phyloP scores from a whole-genome alignment of 1,140 invertebrate genomes.

The Euura saliciscinereae region DNA sequence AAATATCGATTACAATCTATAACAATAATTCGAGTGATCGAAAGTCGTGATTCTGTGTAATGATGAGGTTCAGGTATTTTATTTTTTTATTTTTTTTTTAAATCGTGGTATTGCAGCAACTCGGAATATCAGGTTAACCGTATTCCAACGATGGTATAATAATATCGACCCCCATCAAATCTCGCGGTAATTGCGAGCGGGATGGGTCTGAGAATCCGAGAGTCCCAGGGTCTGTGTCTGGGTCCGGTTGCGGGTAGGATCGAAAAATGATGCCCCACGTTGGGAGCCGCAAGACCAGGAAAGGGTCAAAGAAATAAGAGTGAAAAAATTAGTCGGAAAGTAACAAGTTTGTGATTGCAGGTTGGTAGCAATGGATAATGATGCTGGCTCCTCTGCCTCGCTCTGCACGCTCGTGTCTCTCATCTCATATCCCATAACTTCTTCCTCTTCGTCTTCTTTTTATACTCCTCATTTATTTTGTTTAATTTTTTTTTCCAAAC shows the following conservation, averaged over 20 bases:
- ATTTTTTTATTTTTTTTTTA: no score
- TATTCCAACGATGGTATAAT: background rate
- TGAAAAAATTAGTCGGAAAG: slow-evolving; percentile 42
- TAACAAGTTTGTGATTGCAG: slow-evolving; percentile 49
- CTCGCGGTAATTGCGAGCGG: background rate
- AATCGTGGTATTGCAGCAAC: no score
- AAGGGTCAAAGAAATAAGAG: slow-evolving; percentile 30
- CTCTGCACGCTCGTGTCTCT: background rate
- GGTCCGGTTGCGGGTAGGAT: no score
- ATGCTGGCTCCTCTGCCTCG: slow-evolving; percentile 1
- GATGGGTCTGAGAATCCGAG: background rate
- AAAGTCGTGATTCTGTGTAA: no score
- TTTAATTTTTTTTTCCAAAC: no score
- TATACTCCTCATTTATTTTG: no score
- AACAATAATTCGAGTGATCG: no score
- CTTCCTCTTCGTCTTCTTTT: no score
- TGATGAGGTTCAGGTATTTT: no score
- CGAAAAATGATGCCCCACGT: background rate
- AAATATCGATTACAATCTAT: no score
- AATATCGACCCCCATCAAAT: slow-evolving; percentile 2
- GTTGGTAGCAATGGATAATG: slow-evolving; percentile 37
- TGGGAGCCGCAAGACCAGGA: background rate
- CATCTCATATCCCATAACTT: no score
- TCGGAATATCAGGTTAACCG: background rate
- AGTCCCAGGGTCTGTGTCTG: no score